These are phyloP conservation scores for Triplophysa yarkandensis DNA, from an alignment of 2,797 vertebrate genomes.

Conservation along the genomic window DNA sequence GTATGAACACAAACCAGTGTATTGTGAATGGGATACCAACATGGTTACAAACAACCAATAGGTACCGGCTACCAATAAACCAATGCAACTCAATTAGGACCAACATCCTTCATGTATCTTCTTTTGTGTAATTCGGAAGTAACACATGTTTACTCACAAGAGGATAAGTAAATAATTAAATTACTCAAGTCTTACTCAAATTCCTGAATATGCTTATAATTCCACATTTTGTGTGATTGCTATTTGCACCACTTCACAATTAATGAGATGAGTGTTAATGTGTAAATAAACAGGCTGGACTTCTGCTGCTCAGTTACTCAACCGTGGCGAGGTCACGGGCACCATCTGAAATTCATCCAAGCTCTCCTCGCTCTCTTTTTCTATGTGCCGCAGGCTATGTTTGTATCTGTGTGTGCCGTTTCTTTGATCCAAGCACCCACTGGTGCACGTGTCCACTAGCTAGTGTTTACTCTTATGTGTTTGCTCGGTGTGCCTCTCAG, in stretches of 20 bases:
- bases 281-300: conserved; percentile 45
- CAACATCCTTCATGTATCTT: too few relatives aligned
- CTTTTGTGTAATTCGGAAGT: too few relatives aligned
- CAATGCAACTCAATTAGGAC: too few relatives aligned
- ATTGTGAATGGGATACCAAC: too few relatives aligned
- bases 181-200: neutral
- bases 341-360: conserved; percentile 47
- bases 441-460: conserved; percentile 34
- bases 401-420: conserved; percentile 28
- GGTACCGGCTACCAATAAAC: too few relatives aligned
- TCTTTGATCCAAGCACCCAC: conserved; percentile 33
- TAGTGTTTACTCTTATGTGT: conserved; percentile 61
- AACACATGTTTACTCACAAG: too few relatives aligned
- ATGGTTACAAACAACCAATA: too few relatives aligned
- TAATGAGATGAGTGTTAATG: conserved; percentile 16
- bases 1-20: too few relatives aligned
- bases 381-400: conserved; percentile 55
- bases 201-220: neutral
- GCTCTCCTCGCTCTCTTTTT: conserved; percentile 26
- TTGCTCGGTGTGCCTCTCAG: conserved; percentile 61
- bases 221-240: neutral
- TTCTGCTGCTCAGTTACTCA: conserved; percentile 38
- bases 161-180: too few relatives aligned
- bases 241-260: neutral
- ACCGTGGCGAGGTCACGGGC: conserved; percentile 35